Evolutionary conservation across 1,140 invertebrate species (phyloP), one percentile per base, ranked within the genome.

Genomic region (Drosophila orena): DNA sequence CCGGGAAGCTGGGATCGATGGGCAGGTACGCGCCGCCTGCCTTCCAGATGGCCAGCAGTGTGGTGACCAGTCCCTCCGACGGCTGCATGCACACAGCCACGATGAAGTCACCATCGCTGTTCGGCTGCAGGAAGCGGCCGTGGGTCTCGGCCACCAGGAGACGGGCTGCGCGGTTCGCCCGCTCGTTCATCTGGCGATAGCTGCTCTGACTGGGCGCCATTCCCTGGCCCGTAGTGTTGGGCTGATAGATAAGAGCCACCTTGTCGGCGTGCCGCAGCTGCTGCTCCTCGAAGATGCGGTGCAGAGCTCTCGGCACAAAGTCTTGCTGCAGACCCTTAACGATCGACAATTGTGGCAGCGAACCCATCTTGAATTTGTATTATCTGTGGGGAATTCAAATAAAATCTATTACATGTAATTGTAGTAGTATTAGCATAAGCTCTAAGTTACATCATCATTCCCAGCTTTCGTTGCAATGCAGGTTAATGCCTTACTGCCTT

Each of bases 21-120:
- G 97, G 97, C 35, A 98, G 91, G 91, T 97, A 98, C 0, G 96
- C 95, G 44, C 95, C 96, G 0, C 97, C 97, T 0, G 95, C 93
- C 93, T 98, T 98, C 94, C 96, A 95, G 44, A 96, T 95, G 11
- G 96, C 95, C 57, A 97, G 88, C 22, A 98, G 91, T 0, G 94
- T 92, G 0, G 94, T 93, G 2, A 97, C 93, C 20, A 97, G 93
- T 17, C 94, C 94, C 76, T 96, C 95, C 11, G 95, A 94, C 0
- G 97, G 96, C 59, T 95, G 94, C 94, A 97, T 94, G 80, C 95
- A 96, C 0, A 98, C 95, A 2, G 95, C 96, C 0, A 97, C 93
- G 3, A 97, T 93, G 60, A 93, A 94, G 74, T 96, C 95, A 0
- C 94, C 94, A 84, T 96, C 95, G 1, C 79, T 79, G 78, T 96